Base-by-base conservation (phyloP, 2,797 vertebrate genomes). In the Onychomys torridus region DNA sequence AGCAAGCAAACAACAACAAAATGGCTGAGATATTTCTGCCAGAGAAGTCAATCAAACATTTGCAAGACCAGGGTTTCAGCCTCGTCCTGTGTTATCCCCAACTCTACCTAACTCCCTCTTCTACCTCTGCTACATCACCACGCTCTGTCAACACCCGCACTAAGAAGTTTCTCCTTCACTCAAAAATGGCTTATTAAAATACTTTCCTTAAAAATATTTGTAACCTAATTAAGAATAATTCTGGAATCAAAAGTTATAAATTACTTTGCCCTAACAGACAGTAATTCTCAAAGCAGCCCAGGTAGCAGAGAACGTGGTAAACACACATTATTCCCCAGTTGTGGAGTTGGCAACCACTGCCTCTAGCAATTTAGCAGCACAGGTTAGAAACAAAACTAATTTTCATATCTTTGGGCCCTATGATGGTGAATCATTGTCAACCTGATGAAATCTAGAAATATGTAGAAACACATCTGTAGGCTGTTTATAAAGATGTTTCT, bases 211-310 rank as follows among this genome's bases (percentile, higher is more conserved):
- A 89, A 67, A 79, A 84, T 87, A 34, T 65, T 71, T 79, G 16
- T 43, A 92, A 71, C 52, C 10, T 77, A 19, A 37, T 91, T 85
- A 89, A 78, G 65, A 94, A n/a, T 32, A 91, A 95, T 83, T 90
- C 27, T 93, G 37, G 5, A 40, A 71, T 88, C 43, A 69, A 87
- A 91, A 91, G 16, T 75, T 94, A 61, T n/a, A 71, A 95, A 93
- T 88, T 55, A 40, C n/a, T 97, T 96, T 89, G 10, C 12, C 25
- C 40, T 65, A 55, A 78, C 40, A 82, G 32, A 79, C 37, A 89
- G 69, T 82, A 90, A 95, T 85, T 93, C 61, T 16, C 46, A 77
- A 85, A 71, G 67, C 34, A 77, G n/a, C 11, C 43, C 81, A 13
- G 79, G 12, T 10, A 59, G n/a, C 34, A 8, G 32, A 86, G 19